Evolutionary conservation across 2,113 vertebrate species (phyloP), one percentile per base, ranked within the genome.

Genomic region (Microtus ochrogaster): DNA sequence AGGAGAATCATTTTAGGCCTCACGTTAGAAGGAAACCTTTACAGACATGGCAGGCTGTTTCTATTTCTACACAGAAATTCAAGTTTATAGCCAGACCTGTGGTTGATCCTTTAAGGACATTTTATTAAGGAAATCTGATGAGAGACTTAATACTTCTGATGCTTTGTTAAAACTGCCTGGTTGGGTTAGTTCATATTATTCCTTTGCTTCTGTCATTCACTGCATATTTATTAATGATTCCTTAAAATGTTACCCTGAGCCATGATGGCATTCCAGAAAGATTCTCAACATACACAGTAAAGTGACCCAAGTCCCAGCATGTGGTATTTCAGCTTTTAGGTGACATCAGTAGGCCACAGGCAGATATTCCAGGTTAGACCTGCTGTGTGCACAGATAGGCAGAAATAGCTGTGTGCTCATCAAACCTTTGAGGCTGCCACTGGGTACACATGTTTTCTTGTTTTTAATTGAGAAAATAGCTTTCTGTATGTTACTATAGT

Each of bases 1-100:
- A 30, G 97, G 93, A 96, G 92, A 89, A 9, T 74, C 76, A 52
- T 92, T 97, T 97, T 97, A 68, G 78, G 97, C 55, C 93, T 94
- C 44, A 7, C 52, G 79, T 94, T 44, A 61, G 72, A 91, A 94
- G 77, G 21, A 74, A 96, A 90, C 26, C 89, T 92, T 92, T 86
- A 44, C 36, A 95, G 47, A 44, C 70, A 79, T 5, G 22, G 6
- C 7, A 79, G 26, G 47, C 77, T 89, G 92, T 66, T 79, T 94
- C 89, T 79, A 95, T 28, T 95, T 86, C 66, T 76, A n/a, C 12
- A 89, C 22, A 47, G 79, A 91, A 66, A 33, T 82, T 36, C 93
- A 90, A 33, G 11, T 41, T 86, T 92, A 82, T n/a, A n/a, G 16
- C 49, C n/a, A 39, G 24, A 17, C 30, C 7, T 24, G 0, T 90